phyloP scores from a whole-genome alignment of 2,113 vertebrate species.

The Eolophus roseicapilla region DNA sequence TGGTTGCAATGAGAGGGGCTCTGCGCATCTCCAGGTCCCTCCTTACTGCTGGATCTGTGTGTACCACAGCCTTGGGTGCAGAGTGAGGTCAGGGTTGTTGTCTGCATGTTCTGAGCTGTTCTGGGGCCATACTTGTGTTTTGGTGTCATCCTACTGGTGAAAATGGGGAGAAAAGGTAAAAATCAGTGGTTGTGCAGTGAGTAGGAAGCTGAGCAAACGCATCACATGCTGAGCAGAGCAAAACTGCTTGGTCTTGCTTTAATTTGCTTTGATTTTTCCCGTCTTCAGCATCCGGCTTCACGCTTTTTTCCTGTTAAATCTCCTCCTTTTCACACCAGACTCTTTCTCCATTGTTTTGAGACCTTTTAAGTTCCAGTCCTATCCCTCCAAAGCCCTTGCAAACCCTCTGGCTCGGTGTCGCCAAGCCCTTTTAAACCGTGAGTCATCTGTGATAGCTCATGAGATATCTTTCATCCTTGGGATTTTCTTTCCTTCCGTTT shows the following conservation, averaged over 20 bases:
- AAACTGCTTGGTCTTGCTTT: not conserved
- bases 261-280: not conserved
- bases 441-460: not conserved
- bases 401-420: not conserved
- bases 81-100: not conserved
- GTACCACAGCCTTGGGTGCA: not conserved
- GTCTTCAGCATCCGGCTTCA: not conserved
- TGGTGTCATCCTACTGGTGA: too few relatives aligned
- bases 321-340: not conserved
- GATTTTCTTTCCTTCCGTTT: not conserved
- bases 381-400: not conserved
- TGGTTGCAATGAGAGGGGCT: not conserved
- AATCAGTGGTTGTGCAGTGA: not conserved
- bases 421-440: not conserved
- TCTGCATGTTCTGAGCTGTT: rapidly evolving
- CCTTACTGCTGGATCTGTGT: not conserved
- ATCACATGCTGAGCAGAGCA: not conserved
- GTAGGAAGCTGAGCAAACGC: not conserved
- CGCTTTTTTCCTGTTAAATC: not conserved
- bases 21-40: not conserved
- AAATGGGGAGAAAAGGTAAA: not conserved
- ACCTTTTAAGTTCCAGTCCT: not conserved
- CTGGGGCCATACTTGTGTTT: rapidly evolving
- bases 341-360: not conserved
- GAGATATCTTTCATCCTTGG: not conserved